Evolutionary conservation across 37 sponge, comb jelly and placozoan genomes (phyloP), one percentile per base, ranked within the genome.

Genomic region (Tethya wilhelma): DNA sequence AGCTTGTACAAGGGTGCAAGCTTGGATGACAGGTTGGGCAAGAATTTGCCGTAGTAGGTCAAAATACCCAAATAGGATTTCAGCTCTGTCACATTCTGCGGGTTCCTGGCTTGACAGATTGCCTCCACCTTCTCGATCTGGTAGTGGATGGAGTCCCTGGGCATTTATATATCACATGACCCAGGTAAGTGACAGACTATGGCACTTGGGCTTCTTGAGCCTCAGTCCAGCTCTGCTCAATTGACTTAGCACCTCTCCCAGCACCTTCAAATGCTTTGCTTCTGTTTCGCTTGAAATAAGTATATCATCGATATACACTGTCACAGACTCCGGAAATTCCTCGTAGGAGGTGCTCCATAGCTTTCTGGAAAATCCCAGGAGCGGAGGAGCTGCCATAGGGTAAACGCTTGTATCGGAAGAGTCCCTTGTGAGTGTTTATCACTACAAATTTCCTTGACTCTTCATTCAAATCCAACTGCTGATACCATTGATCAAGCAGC

Each of bases 41-140:
- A 4, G 56, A 75, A 83, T 26, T 83, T 74, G 12, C 56, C 67
- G 46, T 83, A 74, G 31, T 64, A 62, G 22, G 33, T 83, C 5
- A 83, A 36, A 22, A 83, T 31, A 12, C 75, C 68, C 31, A 74
- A n/a, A 74, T 39, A 83, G 36, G n/a, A 67, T 49, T 40, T 19
- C 19, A 83, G 49, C 76, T 83, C 44, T 1, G 2, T 31, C n/a
- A 74, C 71, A 56, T 80, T 71, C 45, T 49, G 49, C 19, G 71
- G 81, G 1, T 25, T 45, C 20, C 71, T 71, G 28, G 57, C 71
- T n/a, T n/a, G n/a, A n/a, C n/a, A n/a, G n/a, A n/a, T n/a, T n/a
- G n/a, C n/a, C n/a, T n/a, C n/a, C n/a, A n/a, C n/a, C n/a, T n/a
- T 7, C 62, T 60, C 25, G 17, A 23, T 60, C 62, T 20, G 62